These are phyloP conservation scores for Notospermus geniculatus DNA, from an alignment of 1,140 invertebrate genomes.

Conservation along the genomic window DNA sequence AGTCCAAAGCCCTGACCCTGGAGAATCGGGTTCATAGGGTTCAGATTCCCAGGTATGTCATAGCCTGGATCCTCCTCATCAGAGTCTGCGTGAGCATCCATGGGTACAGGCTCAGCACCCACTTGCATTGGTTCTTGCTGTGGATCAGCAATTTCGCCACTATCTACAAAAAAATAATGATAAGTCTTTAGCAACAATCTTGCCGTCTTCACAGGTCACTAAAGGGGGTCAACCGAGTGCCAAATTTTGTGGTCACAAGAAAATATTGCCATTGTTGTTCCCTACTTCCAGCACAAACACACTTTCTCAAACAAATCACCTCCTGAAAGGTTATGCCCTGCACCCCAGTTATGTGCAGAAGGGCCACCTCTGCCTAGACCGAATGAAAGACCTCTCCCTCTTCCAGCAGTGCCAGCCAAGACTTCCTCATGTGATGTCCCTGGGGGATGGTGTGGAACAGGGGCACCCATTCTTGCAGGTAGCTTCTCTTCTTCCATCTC, in stretches of 20 bases:
- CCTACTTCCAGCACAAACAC: no score
- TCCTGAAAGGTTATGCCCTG: conserved; percentile 19
- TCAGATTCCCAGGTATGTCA: conserved; percentile 4
- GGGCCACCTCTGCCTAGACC: conserved; percentile 2
- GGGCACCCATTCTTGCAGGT: no score
- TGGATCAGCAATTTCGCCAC: no score
- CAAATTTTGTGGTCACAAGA: no score
- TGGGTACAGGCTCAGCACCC: no score
- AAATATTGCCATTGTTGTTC: no score
- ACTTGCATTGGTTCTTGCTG: background rate
- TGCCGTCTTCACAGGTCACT: no score
- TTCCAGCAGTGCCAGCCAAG: background rate
- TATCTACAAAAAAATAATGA: no score
- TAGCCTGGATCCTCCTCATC: conserved; percentile 7
- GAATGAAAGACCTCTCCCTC: conserved; percentile 9
- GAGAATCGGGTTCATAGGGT: conserved; percentile 8
- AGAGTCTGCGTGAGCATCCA: background rate
- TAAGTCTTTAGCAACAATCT: no score
- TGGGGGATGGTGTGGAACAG: background rate
- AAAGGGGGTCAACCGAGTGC: no score
- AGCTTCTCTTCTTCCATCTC: no score
- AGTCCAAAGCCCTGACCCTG: conserved; percentile 3
- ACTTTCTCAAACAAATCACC: no score
- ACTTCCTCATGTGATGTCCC: background rate
- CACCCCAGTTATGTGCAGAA: conserved; percentile 25